These are phyloP conservation scores for Aphaenogaster ashmeadi DNA, from an alignment of 1,140 invertebrate genomes.

Conservation along the genomic window DNA sequence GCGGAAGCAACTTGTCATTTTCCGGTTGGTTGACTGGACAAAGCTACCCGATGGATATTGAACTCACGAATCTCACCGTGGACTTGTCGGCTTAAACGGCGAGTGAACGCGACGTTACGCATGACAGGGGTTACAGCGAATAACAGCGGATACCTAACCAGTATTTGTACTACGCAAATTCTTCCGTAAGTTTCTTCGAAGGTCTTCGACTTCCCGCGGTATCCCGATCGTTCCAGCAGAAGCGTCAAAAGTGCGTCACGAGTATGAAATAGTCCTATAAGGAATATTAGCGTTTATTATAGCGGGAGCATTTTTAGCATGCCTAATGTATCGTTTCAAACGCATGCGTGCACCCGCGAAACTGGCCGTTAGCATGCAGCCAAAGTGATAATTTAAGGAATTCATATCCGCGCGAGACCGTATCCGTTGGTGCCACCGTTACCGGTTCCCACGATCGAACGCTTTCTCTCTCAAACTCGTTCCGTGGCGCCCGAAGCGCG, in stretches of 20 bases:
- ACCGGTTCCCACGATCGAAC: constrained; percentile 81
- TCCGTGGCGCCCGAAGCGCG: constrained; percentile 42
- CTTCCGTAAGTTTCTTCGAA: background rate
- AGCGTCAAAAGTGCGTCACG: background rate
- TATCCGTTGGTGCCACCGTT: constrained; percentile 65
- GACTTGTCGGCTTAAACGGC: constrained; percentile 37
- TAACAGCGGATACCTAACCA: background rate
- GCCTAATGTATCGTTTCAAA: background rate
- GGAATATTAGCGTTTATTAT: background rate
- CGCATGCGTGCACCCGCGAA: background rate
- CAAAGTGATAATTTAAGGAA: constrained; percentile 39
- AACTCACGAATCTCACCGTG: constrained; percentile 31
- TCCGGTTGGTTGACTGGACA: constrained; percentile 39
- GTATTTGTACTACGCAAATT: background rate
- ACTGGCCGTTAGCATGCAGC: background rate
- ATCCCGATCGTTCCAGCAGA: background rate
- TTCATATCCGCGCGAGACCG: constrained; percentile 25
- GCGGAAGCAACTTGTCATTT: constrained; percentile 58
- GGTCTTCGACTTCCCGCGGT: background rate
- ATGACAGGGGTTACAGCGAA: background rate
- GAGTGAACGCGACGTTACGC: constrained; percentile 42
- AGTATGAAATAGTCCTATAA: too few relatives aligned
- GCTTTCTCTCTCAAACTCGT: constrained; percentile 79
- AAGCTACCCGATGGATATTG: constrained; percentile 34
- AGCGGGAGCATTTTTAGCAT: background rate